Evolutionary conservation across 2,113 vertebrate genomes (phyloP).

Genomic region (Ochotona princeps): DNA sequence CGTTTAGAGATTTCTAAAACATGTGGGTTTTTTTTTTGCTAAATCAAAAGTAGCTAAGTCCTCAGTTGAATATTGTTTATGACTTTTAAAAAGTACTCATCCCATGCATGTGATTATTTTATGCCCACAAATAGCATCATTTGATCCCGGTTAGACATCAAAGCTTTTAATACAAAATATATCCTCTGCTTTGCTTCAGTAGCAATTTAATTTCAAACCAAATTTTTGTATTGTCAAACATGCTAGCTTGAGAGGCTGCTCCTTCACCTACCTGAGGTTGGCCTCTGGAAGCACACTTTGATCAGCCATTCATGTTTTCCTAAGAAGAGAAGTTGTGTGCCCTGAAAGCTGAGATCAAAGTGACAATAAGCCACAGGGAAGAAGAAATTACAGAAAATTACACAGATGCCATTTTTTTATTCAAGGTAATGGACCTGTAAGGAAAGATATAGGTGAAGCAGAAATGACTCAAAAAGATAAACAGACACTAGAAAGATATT

Average conservation of each 20-base stretch:
- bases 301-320: slow-evolving; percentile 89
- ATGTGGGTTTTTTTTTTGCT: background rate
- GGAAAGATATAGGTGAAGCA: slow-evolving; percentile 75
- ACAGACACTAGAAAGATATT: slow-evolving; percentile 72
- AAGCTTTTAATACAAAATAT: slow-evolving; percentile 81
- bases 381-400: slow-evolving; percentile 88
- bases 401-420: slow-evolving; percentile 85
- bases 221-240: slow-evolving; percentile 80
- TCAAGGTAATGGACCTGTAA: slow-evolving; percentile 78
- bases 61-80: slow-evolving; percentile 52
- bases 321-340: slow-evolving; percentile 79
- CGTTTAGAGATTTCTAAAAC: slow-evolving; percentile 65
- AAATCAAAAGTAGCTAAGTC: slow-evolving; percentile 44
- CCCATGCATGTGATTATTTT: slow-evolving; percentile 84
- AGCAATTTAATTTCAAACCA: slow-evolving; percentile 83
- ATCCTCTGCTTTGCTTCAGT: slow-evolving; percentile 79
- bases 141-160: slow-evolving; percentile 85
- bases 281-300: slow-evolving; percentile 88
- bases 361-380: slow-evolving; percentile 83
- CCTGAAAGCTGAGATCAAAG: slow-evolving; percentile 94
- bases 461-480: slow-evolving; percentile 77
- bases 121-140: slow-evolving; percentile 85
- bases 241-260: slow-evolving; percentile 81
- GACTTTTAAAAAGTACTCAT: slow-evolving; percentile 42
- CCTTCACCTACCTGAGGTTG: slow-evolving; percentile 83